Evolutionary conservation across 2,113 vertebrate species (phyloP), one percentile per base, ranked within the genome.

Genomic region (Megatriorchis doriae): DNA sequence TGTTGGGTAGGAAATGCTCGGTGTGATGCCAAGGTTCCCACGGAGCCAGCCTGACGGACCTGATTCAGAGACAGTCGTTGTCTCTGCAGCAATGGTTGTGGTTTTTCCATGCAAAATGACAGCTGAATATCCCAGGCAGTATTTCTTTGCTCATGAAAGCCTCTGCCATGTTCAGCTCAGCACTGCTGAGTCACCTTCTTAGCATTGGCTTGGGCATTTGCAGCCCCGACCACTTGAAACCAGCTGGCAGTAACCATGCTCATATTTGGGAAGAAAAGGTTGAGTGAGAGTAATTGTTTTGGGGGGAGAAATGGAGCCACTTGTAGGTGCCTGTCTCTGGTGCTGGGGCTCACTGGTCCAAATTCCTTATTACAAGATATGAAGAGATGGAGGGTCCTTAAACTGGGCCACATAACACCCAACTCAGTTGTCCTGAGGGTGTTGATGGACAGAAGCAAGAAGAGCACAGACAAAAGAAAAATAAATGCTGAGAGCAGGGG

Each of bases 221-320:
- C 48, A 79, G 19, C 34, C 29, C 38, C 21, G 21, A n/a, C 12
- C 20, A 7, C 40, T 45, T 75, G 75, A 81, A 71, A 71, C 6
- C 31, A 74, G 21, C 13, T 26, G n/a, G n/a, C 1, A 1, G 90
- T 81, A 89, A 48, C 27, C 50, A 50, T 38, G 18, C 14, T 71
- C 4, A 8, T 61, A 55, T 75, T 50, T 66, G n/a, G 21, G 66
- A 79, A 79, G 16, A 78, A 72, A 73, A 79, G 12, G 12, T 17
- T 7, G 29, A 40, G 9, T 58, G 15, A 72, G 14, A 63, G 10
- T 31, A 21, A n/a, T n/a, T 10, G 15, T 13, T 58, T 34, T 52
- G 7, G 0, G 7, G 13, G 16, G 1, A 38, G 22, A 77, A 65
- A 45, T 8, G 7, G n/a, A 48, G 26, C 6, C 5, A 11, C 3